Evolutionary conservation across 2,888 invertebrate genomes (phyloP).

Genomic region (Norana najaformis): DNA sequence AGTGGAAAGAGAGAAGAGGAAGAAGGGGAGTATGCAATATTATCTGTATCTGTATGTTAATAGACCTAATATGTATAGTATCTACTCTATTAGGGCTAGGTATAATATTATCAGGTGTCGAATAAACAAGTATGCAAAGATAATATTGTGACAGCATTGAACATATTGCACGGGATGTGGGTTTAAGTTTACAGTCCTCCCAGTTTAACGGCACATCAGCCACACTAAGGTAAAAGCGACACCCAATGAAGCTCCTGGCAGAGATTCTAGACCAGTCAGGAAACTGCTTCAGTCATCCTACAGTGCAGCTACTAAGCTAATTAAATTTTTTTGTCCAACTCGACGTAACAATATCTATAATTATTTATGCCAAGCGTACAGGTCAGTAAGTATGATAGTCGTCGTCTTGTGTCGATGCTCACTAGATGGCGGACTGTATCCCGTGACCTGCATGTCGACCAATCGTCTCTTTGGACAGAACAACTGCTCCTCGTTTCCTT

Average conservation of each 20-base stretch:
- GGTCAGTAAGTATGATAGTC: background rate
- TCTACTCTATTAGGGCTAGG: too few species aligned
- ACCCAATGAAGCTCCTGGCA: background rate
- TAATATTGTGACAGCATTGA: too few species aligned
- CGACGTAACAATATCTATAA: background rate
- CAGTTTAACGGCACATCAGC: too few species aligned
- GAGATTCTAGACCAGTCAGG: background rate
- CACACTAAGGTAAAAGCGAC: background rate
- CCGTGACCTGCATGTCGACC: conserved; percentile 39
- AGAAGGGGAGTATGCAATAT: too few species aligned
- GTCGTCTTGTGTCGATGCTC: background rate
- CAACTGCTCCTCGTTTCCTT: conserved; percentile 42
- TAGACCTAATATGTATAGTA: background rate
- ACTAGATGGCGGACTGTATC: conserved; percentile 36
- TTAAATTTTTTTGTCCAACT: background rate
- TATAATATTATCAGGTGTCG: background rate
- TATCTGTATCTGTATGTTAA: too few species aligned
- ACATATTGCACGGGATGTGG: background rate
- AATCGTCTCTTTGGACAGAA: conserved; percentile 40
- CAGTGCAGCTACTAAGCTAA: background rate
- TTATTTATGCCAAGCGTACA: background rate
- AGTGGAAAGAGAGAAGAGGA: too few species aligned
- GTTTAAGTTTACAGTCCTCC: too few species aligned
- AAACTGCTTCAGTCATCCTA: background rate
- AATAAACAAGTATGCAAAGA: background rate